These are phyloP conservation scores for Pinctada fucata DNA, from an alignment of 2,888 invertebrate species.

Conservation along the genomic window DNA sequence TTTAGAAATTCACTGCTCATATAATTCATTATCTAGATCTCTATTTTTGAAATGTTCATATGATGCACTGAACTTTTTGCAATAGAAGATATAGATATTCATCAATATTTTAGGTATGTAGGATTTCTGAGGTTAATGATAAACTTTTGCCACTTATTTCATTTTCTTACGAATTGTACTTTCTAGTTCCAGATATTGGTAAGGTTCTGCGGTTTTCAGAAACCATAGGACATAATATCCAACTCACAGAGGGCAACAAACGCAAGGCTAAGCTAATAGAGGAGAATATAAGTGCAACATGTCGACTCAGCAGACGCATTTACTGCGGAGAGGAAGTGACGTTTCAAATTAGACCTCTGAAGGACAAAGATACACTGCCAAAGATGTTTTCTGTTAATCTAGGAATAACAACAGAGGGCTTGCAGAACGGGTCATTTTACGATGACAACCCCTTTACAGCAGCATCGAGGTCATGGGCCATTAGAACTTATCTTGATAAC, in stretches of 20 bases:
- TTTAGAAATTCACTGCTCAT: no score
- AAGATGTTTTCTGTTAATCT: background rate
- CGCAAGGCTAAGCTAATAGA: constrained; percentile 3
- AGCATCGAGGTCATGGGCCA: constrained; percentile 13
- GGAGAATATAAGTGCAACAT: constrained; percentile 5
- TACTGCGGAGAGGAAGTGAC: constrained; percentile 15
- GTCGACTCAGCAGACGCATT: constrained; percentile 19
- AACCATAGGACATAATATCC: constrained; percentile 11
- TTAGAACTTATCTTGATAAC: background rate
- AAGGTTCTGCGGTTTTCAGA: constrained; percentile 13
- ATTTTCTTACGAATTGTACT: background rate
- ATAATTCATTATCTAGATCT: background rate
- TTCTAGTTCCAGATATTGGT: constrained; percentile 5
- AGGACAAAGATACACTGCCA: background rate
- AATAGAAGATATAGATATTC: no score
- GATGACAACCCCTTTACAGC: constrained; percentile 18
- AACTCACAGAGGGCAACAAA: constrained; percentile 10
- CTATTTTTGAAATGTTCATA: no score
- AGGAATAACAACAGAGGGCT: constrained; percentile 21
- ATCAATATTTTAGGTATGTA: no score
- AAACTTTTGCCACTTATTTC: no score
- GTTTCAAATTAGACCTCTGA: constrained; percentile 2
- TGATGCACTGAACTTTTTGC: no score
- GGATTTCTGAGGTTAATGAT: no score
- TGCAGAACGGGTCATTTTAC: constrained; percentile 17